Percentiles rank a stretch among this genome's conserved stretches.
phyloP scores from a whole-genome alignment of 2,888 invertebrate genomes.

The Tipula confusa region DNA sequence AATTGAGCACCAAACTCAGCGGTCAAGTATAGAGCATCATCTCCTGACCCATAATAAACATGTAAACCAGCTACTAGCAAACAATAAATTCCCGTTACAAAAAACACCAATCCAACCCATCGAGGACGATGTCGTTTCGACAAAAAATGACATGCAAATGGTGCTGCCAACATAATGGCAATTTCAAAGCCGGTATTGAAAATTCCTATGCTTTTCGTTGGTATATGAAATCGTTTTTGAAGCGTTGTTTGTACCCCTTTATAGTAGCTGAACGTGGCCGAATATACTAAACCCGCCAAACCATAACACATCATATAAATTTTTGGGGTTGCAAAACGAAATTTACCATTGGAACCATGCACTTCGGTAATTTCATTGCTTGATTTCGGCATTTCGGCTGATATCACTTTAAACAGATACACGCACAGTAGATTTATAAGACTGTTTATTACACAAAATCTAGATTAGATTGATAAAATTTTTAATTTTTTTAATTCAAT shows the following conservation, averaged over 20 bases:
- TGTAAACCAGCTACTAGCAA: conserved; percentile 65
- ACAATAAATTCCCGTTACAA: conserved; percentile 61
- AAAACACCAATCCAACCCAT: conserved; percentile 61
- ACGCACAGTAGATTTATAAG: background rate
- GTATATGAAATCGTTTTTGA: conserved; percentile 69
- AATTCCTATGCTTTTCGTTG: conserved; percentile 65
- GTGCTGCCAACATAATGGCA: conserved; percentile 63
- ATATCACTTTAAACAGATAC: background rate
- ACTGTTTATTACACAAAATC: background rate
- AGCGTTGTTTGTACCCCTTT: conserved; percentile 68
- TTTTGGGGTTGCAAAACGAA: conserved; percentile 49
- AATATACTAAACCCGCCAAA: conserved; percentile 62
- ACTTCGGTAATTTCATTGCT: background rate
- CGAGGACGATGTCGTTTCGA: conserved; percentile 66
- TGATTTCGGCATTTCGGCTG: background rate
- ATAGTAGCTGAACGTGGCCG: conserved; percentile 66
- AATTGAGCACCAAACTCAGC: conserved; percentile 54
- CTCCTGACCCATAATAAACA: conserved; percentile 63
- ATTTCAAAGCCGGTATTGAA: conserved; percentile 71
- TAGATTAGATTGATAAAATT: background rate
- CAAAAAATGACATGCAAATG: conserved; percentile 64
- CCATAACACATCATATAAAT: conserved; percentile 59
- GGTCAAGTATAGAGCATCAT: conserved; percentile 60
- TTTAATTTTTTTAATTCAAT: background rate
- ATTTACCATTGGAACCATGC: background rate